Percentiles rank a stretch among this genome's conserved stretches.
Conservation (phyloP, 2,113 vertebrate species). For the Alexandromys fortis region DNA sequence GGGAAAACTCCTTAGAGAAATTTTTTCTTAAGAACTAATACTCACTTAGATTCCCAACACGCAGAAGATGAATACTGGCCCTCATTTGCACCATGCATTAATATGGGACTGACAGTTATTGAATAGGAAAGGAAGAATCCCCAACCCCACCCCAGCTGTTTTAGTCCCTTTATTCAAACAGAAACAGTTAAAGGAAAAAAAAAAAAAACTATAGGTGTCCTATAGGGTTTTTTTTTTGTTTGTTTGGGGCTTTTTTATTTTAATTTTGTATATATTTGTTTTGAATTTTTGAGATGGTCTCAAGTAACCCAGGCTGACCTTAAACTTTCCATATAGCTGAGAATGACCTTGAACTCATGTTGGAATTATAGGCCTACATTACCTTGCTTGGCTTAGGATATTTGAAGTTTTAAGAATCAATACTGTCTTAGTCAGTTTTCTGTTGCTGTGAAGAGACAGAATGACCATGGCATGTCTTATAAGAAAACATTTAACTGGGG, state of each 20-base stretch:
- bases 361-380: not conserved
- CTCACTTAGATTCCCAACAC: not conserved
- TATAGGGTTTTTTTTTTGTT: not conserved
- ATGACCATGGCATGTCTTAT: not conserved
- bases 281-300: not conserved
- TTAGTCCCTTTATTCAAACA: slow-evolving; percentile 24
- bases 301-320: not conserved
- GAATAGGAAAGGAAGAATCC: slow-evolving; percentile 35
- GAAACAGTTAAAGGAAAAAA: slow-evolving; percentile 23
- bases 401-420: not conserved
- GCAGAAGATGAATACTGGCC: not conserved
- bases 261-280: not conserved
- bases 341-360: not conserved
- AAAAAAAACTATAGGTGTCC: slow-evolving; percentile 42
- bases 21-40: not conserved
- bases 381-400: not conserved
- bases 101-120: not conserved
- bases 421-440: not conserved
- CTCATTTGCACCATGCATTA: not conserved
- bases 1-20: not conserved
- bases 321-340: not conserved
- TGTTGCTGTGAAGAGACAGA: not conserved
- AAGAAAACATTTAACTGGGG: not conserved
- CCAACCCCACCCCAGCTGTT: not conserved
- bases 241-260: not conserved